A percentile compares a stretch with the other conserved stretches of the same genome.
phyloP scores from a whole-genome alignment of 1,140 invertebrate genomes.

The Eumaeus atala region DNA sequence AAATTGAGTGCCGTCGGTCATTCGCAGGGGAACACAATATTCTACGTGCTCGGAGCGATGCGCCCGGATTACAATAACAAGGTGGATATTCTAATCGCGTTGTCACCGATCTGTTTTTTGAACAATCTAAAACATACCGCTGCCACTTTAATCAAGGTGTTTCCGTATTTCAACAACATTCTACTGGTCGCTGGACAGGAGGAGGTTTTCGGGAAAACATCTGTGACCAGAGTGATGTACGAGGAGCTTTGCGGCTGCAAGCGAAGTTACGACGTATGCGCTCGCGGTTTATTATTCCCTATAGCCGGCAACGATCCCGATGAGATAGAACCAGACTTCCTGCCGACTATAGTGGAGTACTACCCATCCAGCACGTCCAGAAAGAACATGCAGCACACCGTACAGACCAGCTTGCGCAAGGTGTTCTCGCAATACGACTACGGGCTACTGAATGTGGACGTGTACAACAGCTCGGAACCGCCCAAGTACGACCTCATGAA shows the following conservation, averaged over 20 bases:
- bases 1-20: conserved; percentile 69
- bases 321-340: conserved; percentile 35
- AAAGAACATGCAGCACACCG: conserved; percentile 6
- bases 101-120: conserved; percentile 77
- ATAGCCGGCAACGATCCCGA: conserved; percentile 34
- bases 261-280: conserved; percentile 29
- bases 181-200: conserved; percentile 21
- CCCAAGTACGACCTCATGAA: background rate
- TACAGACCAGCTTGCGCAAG: conserved; percentile 1
- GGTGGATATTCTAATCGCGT: conserved; percentile 70
- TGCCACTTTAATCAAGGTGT: conserved; percentile 15
- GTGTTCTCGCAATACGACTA: conserved; percentile 10
- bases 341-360: conserved; percentile 1
- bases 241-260: conserved; percentile 22
- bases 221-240: conserved; percentile 10
- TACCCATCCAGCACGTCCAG: conserved; percentile 8
- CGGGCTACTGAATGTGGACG: conserved; percentile 6
- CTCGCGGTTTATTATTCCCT: conserved; percentile 26
- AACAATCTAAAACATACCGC: conserved; percentile 24
- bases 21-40: conserved; percentile 74
- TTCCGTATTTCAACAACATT: conserved; percentile 20
- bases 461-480: conserved; percentile 9
- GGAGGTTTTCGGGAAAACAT: conserved; percentile 33
- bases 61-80: conserved; percentile 77
- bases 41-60: conserved; percentile 76